phyloP scores from a whole-genome alignment of 2,113 vertebrate species.

The Prionailurus bengalensis region DNA sequence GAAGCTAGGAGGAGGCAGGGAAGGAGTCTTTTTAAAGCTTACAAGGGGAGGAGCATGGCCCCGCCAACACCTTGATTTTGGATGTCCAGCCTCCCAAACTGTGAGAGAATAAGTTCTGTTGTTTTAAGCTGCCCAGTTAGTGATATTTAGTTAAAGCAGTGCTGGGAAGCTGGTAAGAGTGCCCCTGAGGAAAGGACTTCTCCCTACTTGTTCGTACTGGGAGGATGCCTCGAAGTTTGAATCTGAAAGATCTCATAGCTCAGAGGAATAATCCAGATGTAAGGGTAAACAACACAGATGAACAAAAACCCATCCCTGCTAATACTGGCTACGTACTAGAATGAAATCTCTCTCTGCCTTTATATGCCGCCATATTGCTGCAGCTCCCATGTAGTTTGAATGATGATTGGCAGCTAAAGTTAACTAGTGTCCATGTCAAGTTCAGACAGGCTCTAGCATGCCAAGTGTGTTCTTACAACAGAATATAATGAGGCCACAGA shows the following conservation, averaged over 20 bases:
- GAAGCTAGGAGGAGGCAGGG: not conserved
- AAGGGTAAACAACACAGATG: not conserved
- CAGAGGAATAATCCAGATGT: not conserved
- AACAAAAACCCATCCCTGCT: not conserved
- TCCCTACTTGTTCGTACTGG: not conserved
- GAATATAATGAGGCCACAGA: constrained; percentile 10
- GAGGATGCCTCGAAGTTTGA: not conserved
- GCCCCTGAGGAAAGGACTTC: not conserved
- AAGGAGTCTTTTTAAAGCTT: not conserved
- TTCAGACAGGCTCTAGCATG: not conserved
- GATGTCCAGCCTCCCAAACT: not conserved
- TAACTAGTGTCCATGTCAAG: not conserved
- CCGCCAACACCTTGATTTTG: not conserved
- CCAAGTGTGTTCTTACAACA: not conserved
- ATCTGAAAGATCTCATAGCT: constrained; percentile 30
- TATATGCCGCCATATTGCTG: not conserved
- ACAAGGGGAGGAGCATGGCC: not conserved
- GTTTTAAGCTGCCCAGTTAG: not conserved
- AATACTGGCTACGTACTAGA: not conserved
- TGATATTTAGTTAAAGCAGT: not conserved
- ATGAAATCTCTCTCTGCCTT: not conserved
- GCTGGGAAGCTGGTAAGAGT: not conserved
- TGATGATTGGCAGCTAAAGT: not conserved
- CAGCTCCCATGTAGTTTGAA: not conserved
- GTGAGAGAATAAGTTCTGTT: not conserved